phyloP scores from a whole-genome alignment of 2,888 invertebrate genomes.

The Drosophila pseudotalamancana region DNA sequence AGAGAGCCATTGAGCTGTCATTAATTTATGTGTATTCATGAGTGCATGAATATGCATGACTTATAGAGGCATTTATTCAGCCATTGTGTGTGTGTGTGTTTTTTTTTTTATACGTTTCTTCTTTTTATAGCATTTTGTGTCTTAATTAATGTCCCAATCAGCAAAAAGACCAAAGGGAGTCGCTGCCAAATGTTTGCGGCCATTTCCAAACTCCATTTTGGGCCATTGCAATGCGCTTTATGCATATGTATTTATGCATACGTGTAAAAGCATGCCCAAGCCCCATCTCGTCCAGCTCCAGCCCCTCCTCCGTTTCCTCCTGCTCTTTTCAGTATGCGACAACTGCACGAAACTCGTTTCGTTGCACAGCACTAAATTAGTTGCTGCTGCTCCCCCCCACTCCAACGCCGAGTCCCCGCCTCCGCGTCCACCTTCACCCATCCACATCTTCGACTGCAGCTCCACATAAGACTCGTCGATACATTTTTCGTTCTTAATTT shows the following conservation, averaged over 20 bases:
- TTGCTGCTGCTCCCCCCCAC: constrained; percentile 42
- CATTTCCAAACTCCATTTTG: constrained; percentile 65
- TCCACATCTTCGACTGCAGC: constrained; percentile 31
- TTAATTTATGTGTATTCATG: constrained; percentile 61
- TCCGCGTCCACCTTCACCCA: not conserved
- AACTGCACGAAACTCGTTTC: constrained; percentile 67
- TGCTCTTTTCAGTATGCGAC: constrained; percentile 16
- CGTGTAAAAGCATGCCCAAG: constrained; percentile 15
- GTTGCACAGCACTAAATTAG: constrained; percentile 75
- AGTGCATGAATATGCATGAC: constrained; percentile 45
- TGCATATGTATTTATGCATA: constrained; percentile 39
- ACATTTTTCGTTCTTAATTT: constrained; percentile 78
- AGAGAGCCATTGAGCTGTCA: constrained; percentile 58
- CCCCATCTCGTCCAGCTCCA: not conserved
- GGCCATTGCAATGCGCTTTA: constrained; percentile 29
- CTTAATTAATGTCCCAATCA: constrained; percentile 77
- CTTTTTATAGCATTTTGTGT: constrained; percentile 71
- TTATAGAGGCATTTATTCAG: constrained; percentile 30
- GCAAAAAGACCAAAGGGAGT: constrained; percentile 26
- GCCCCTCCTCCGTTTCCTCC: no score
- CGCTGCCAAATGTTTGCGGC: constrained; percentile 29
- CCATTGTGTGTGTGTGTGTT: no score
- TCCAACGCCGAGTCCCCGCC: not conserved
- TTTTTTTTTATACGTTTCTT: no score
- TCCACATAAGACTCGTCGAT: constrained; percentile 58